These are phyloP conservation scores for Parelbella ahira DNA, from an alignment of 2,888 invertebrate genomes.

Conservation along the genomic window DNA sequence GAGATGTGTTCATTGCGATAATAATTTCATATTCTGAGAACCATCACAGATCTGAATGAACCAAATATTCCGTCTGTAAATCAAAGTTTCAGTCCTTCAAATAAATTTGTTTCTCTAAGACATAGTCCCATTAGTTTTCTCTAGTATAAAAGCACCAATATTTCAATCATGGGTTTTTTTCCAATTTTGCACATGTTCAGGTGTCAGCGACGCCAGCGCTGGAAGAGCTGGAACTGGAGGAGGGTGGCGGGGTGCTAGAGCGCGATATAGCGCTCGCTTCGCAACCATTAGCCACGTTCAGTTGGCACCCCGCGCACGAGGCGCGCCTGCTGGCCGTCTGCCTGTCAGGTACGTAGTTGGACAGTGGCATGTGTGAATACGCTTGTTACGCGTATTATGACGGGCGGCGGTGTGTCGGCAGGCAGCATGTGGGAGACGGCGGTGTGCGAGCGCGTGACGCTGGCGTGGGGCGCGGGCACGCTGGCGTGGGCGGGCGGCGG, in stretches of 20 bases:
- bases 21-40: no score
- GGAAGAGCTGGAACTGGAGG: slow-evolving; percentile 46
- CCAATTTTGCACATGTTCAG: no score
- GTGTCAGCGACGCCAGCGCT: slow-evolving; percentile 37
- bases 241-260: slow-evolving; percentile 48
- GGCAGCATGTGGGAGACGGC: slow-evolving; percentile 86
- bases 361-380: no score
- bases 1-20: no score
- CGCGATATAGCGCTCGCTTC: slow-evolving; percentile 57
- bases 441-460: slow-evolving; percentile 89
- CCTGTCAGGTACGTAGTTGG: slow-evolving; percentile 64
- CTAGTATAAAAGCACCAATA: no score
- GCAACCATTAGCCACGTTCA: slow-evolving; percentile 84
- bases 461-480: slow-evolving; percentile 88
- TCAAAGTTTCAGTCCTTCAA: no score
- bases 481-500: slow-evolving; percentile 88
- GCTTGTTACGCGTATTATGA: no score
- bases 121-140: no score
- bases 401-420: slow-evolving; percentile 42
- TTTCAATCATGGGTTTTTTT: no score
- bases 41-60: no score
- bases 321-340: slow-evolving; percentile 87
- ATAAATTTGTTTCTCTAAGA: no score
- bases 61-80: no score
- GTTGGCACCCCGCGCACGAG: slow-evolving; percentile 93